Evolutionary conservation across 2,888 invertebrate species (phyloP), one percentile per base, ranked within the genome.

Genomic region (Melieria crassipennis): DNA sequence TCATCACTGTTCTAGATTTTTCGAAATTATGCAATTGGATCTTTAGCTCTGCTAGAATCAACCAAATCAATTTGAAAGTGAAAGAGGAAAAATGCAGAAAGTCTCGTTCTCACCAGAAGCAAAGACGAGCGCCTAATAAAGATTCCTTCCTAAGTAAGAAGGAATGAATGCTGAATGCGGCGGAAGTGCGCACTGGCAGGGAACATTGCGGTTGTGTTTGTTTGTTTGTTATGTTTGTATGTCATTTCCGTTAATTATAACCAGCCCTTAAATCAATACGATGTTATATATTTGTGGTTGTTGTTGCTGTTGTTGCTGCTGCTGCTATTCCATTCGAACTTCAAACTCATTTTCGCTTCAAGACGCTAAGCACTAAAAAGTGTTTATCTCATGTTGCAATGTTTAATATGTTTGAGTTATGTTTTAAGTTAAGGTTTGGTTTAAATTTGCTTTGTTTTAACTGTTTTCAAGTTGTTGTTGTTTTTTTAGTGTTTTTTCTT

Each of bases 211-310:
- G 43, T 9, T 30, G 30, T 57, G 5, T 5, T 3, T 61, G 10
- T 16, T 48, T 45, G 13, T 45, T 46, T 61, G 11, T n/a, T 57
- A n/a, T 5, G 10, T 10, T 57, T 5, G 7, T 10, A 57, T 58
- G 60, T 61, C 65, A 76, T 85, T 85, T 85, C 86, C 86, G 86
- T 85, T 78, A 78, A 85, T 85, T 86, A 86, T 85, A 86, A 84
- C 83, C 85, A 85, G 85, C 81, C 86, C 86, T 86, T 84, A 85
- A 84, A 85, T 78, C 78, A 69, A 57, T 69, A 69, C 73, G 72
- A 65, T 74, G 76, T 68, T 66, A 74, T 70, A 75, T 73, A 30
- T 30, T 30, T 30, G 2, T 30, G 30, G 30, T 30, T 2, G 30
- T 30, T 30, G 30, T 30, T 30, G 30, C 2, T 30, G 30, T 30